Evolutionary conservation across 2,888 invertebrate genomes (phyloP).

Genomic region (Alentia gelatinosa): DNA sequence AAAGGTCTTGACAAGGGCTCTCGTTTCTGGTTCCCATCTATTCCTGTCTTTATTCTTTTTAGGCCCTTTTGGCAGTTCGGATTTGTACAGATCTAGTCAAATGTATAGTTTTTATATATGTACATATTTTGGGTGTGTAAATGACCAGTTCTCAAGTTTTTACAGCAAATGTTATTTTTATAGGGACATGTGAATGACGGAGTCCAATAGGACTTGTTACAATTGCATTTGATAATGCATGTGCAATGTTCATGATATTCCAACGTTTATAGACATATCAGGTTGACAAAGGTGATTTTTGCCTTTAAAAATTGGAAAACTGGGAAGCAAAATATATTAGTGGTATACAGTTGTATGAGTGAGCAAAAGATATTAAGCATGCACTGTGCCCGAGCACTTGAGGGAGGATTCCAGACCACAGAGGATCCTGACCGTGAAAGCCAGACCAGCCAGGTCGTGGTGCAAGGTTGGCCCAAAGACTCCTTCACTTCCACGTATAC

Average conservation of each 20-base stretch:
- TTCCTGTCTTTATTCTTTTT: background rate
- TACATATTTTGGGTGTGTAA: constrained; percentile 58
- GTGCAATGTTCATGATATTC: constrained; percentile 46
- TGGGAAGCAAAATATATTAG: constrained; percentile 15
- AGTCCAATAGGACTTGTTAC: constrained; percentile 42
- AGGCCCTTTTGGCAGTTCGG: constrained; percentile 55
- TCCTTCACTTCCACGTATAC: constrained; percentile 14
- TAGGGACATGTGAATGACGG: constrained; percentile 19
- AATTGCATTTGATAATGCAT: constrained; percentile 43
- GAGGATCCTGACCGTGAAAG: background rate
- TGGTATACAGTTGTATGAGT: constrained; percentile 20
- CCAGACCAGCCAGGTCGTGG: background rate
- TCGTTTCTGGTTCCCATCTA: background rate
- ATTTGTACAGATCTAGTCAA: constrained; percentile 57
- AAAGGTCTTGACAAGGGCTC: background rate
- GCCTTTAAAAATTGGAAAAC: constrained; percentile 11
- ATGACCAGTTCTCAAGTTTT: constrained; percentile 45
- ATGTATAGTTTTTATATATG: constrained; percentile 56
- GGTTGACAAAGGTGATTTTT: constrained; percentile 36
- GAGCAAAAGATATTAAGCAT: background rate
- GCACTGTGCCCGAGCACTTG: background rate
- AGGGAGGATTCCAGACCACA: background rate
- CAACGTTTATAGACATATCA: constrained; percentile 48
- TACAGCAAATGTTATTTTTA: constrained; percentile 44
- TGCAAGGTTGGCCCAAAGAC: background rate